Evolutionary conservation across 2,888 invertebrate species (phyloP), one percentile per base, ranked within the genome.

Genomic region (Drosophila leonis): DNA sequence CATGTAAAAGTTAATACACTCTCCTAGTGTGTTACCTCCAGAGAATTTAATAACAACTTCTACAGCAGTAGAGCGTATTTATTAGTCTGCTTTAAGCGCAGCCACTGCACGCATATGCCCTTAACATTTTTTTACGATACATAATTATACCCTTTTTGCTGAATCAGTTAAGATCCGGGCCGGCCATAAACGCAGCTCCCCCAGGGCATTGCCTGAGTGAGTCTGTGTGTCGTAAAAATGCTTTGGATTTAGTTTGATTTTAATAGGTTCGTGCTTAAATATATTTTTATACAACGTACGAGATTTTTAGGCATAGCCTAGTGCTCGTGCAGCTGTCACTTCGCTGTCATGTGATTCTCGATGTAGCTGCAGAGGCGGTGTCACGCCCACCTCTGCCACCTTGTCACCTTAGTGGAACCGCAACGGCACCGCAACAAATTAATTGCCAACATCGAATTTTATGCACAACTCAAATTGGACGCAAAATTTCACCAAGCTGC

Each of bases 81-180:
- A 8, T 54, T 15, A 39, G 39, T 55, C 55, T 13, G 33, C 54
- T 39, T 20, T 27, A 24, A 15, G 37, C n/a, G 37, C 35, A 9
- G 15, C 13, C 15, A 8, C 29, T 12, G 0, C 33, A 13, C 29
- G 4, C 54, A 18, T 54, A 18, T 29, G 15, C n/a, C 20, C 13
- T 31, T 20, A 2, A 18, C 20, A 6, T 7, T 18, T 54, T 84
- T 86, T 83, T 83, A 86, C 70, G 82, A 57, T 46, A 56, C 72
- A 82, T 80, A 87, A 83, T 83, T 83, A 87, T 78, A 83, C 84
- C 84, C 87, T 78, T 83, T 83, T 82, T 62, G 65, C 67, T 35
- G 71, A 72, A 48, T 68, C 78, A 60, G 65, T 67, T 56, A 56
- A 63, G 70, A 56, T 1, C 18, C 62, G 44, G 52, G 15, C 10